Evolutionary conservation across 2,797 vertebrate genomes (phyloP), one percentile per base, ranked within the genome.

Genomic region (Pangasius mekongensis): DNA sequence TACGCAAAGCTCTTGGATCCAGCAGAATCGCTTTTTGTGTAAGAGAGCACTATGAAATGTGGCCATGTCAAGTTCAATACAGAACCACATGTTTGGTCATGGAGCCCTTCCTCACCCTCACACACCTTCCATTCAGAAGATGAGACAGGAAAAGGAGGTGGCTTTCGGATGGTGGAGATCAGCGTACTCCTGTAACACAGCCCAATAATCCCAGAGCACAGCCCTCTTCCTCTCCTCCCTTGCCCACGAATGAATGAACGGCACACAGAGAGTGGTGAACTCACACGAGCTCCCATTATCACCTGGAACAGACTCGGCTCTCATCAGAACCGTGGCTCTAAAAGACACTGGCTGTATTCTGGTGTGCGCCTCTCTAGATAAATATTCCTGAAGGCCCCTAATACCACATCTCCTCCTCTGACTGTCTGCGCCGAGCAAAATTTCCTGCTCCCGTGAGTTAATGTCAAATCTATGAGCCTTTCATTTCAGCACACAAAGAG

Each of bases 311-410:
- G 89, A 80, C 84, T n/a, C 24, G 81, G 73, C 89, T 87, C 88
- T 91, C 90, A 89, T 87, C 85, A 24, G 64, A 85, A 49, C 47
- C 58, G 33, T 10, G 43, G 71, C 58, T 54, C 71, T 92, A 91
- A 90, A 91, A 94, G 95, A 96, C 96, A 96, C 93, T 94, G 95
- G 92, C 92, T 92, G 92, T 94, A 95, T 96, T 96, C 95, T 96
- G 93, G 93, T 73, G n/a, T 91, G 90, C 93, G 92, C 94, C 94
- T 94, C 93, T 92, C 92, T 93, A 93, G 95, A 95, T 95, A 96
- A 96, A 96, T 96, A 95, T 95, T 95, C 95, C 96, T 92, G 93
- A 96, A 96, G 95, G 80, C 84, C 94, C 95, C 93, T 95, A 95
- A 96, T 96, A 95, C 91, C 90, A 91, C 89, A 74, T 91, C 88